Base-by-base conservation (phyloP, 1,140 invertebrate genomes). In the Riptortus pedestris region DNA sequence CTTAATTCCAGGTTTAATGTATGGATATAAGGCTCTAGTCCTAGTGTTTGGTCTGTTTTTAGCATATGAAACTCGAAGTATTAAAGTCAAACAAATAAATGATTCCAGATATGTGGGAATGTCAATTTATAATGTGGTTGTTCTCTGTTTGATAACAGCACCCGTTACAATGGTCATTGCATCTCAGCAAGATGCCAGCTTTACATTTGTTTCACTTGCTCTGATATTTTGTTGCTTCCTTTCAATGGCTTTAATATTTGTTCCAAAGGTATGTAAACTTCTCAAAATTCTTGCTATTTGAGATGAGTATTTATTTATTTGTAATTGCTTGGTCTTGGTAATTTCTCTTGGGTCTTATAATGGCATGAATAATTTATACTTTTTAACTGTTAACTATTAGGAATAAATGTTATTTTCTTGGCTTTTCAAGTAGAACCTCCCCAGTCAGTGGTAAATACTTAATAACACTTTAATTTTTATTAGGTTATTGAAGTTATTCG, bases 101-200 rank as follows among this genome's bases (percentile, higher is more conserved):
- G 96, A 99, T 78, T 96, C 93, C 0, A 82, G 94, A 71, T 96
- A 98, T 75, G 95, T 98, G 12, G 94, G 94, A 67, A 96, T 99
- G 92, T 93, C 93, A 69, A 98, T 99, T 72, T 99, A 99, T 78
- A 99, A 99, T 77, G 95, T 99, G 55, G 95, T 96, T 63, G 92
- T 99, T 26, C 81, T 99, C 14, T 97, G 94, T 74, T 77, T 98
- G 62, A 97, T 99, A 72, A 98, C 95, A 11, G 94, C 91, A 14
- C 96, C 96, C 0, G 95, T 99, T 38, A 93, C 91, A 12, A 84
- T 98, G 79, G 93, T 98, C 16, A 97, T 99, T 67, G 88, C 90
- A 60, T 91, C 90, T 67, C 95, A 98, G 73, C 93, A 97, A 74
- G 93, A 99, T 76, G 94, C 96, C 12, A 91, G 90, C 67, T 99